phyloP scores from a whole-genome alignment of 2,888 invertebrate genomes.

The Busseola fusca region DNA sequence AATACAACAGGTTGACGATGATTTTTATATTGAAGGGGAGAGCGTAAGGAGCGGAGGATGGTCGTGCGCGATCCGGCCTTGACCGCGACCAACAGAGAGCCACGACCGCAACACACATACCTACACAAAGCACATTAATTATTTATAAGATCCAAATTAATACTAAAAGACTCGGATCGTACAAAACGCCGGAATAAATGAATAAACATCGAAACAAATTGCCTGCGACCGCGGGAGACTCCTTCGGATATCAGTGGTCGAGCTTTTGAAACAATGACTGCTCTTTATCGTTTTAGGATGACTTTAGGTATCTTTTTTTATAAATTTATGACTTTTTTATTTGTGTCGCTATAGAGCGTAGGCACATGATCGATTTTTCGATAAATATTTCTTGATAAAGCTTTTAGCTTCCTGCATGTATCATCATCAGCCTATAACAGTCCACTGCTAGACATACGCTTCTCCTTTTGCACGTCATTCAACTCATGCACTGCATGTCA shows the following conservation, averaged over 20 bases:
- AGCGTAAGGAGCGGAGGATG: slow-evolving; percentile 61
- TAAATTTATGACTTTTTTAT: slow-evolving; percentile 61
- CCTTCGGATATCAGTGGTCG: slow-evolving; percentile 63
- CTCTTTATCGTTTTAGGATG: slow-evolving; percentile 65
- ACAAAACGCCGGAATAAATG: slow-evolving; percentile 83
- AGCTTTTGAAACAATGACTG: slow-evolving; percentile 69
- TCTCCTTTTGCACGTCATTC: too few relatives aligned
- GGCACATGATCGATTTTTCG: slow-evolving; percentile 18
- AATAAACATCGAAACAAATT: slow-evolving; percentile 84
- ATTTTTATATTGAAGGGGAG: slow-evolving; percentile 47
- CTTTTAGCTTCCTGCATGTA: background rate
- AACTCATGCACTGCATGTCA: background rate
- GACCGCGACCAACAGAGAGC: slow-evolving; percentile 75
- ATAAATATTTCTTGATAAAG: background rate
- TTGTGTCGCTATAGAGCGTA: slow-evolving; percentile 26
- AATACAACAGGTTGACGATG: slow-evolving; percentile 15
- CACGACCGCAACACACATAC: slow-evolving; percentile 71
- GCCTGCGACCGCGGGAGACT: slow-evolving; percentile 67
- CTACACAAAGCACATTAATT: slow-evolving; percentile 78
- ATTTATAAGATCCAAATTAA: slow-evolving; percentile 86
- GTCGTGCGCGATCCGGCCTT: slow-evolving; percentile 76
- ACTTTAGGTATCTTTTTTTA: slow-evolving; percentile 62
- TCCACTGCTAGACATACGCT: too few relatives aligned
- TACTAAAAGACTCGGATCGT: slow-evolving; percentile 78
- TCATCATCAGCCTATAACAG: too few relatives aligned